Base-by-base conservation (phyloP, 92 coral and sea anemone species). In the Isaurus tuberculatus region DNA sequence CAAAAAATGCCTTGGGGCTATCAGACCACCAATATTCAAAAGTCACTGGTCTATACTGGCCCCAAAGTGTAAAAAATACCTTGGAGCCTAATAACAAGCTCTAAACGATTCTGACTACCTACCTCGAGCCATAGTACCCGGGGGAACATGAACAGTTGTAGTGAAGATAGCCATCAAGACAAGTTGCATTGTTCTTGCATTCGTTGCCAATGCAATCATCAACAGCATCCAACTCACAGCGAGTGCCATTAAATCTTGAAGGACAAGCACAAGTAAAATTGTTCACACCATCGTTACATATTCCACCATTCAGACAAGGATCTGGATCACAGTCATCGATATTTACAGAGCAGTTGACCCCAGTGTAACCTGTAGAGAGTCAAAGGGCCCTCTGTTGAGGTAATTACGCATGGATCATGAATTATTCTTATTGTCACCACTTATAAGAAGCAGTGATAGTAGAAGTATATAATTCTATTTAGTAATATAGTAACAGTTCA, bases 131-230 rank as follows among this genome's bases (percentile, higher is more conserved):
- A 30, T 87, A 65, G 73, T 65, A 71, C 66, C 90, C 84, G 16
- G 84, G 84, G 25, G 8, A 25, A 77, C 94, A 95, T 22, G 92
- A 79, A 65, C 97, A 94, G 73, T 72, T 91, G 86, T 86, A 93
- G 63, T 69, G 80, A 0, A 92, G 53, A 15, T 69, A 70, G 34
- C 87, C 91, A 51, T 72, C 75, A 9, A 84, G 64, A 82, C 98
- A 94, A 23, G 65, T 77, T 11, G 89, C 95, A 69, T 86, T 87
- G 26, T 89, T 78, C 34, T 51, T 72, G 65, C 98, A 91, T 32
- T 86, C 88, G 55, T 72, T 95, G 20, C 89, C 88, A 42, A 68
- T 55, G 81, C 92, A 92, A 37, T 75, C 87, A 77, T 92, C 91
- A 55, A 75, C 68, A 31, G 67, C 67, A 65, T 94, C 98, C 17